Evolutionary conservation across 2,888 invertebrate species (phyloP).

Genomic region (Exephanes ischioxanthus): DNA sequence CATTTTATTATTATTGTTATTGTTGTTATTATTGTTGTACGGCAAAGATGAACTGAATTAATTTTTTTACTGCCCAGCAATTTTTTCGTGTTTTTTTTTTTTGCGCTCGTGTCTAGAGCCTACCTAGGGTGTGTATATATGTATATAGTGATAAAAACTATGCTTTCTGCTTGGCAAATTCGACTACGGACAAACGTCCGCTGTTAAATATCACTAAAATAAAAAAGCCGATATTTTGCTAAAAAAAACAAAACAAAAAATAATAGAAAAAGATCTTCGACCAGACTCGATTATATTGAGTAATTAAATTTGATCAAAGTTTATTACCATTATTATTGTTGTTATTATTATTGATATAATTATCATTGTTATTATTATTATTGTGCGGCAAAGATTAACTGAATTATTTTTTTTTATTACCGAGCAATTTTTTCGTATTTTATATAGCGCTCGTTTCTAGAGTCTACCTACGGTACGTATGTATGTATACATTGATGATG

Average conservation of each 20-base stretch:
- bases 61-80: too few relatives aligned
- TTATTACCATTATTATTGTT: not conserved
- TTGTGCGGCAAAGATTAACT: not conserved
- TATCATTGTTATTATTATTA: not conserved
- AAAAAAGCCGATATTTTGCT: too few relatives aligned
- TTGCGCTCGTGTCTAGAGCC: too few relatives aligned
- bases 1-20: not conserved
- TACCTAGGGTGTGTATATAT: too few relatives aligned
- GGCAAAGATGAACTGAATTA: too few relatives aligned
- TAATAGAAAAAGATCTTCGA: too few relatives aligned
- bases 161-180: conserved; percentile 6
- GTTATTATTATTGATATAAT: not conserved
- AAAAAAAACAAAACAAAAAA: too few relatives aligned
- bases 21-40: too few relatives aligned
- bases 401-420: too few relatives aligned
- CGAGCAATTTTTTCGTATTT: not conserved
- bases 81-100: too few relatives aligned
- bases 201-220: not conserved
- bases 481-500: not conserved
- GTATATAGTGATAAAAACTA: not conserved
- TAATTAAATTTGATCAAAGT: too few relatives aligned
- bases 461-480: not conserved
- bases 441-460: not conserved
- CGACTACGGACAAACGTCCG: not conserved
- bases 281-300: too few relatives aligned